Percentiles rank a stretch among this genome's conserved stretches.
These are phyloP conservation scores for Falco biarmicus DNA, from an alignment of 2,797 vertebrate species.

Conservation along the genomic window DNA sequence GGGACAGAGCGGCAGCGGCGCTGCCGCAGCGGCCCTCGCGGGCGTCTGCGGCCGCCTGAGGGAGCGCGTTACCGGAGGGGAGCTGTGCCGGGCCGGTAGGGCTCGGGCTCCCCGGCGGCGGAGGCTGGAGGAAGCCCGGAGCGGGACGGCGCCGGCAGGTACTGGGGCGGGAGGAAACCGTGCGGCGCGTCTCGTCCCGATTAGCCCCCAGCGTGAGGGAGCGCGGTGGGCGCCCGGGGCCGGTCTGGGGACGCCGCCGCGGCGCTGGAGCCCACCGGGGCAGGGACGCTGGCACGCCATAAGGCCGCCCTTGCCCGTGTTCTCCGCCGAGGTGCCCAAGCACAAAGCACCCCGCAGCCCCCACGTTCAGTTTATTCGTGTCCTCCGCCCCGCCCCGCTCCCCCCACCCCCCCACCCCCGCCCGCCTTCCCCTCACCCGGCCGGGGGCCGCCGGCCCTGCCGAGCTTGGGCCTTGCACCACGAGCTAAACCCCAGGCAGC, in stretches of 20 bases:
- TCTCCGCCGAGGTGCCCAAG: background rate
- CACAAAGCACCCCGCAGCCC: background rate
- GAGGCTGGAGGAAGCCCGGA: background rate
- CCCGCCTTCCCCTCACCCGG: background rate
- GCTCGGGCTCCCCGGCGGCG: background rate
- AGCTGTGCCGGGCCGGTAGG: background rate
- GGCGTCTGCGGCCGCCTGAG: too few relatives aligned
- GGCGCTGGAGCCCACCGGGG: too few relatives aligned
- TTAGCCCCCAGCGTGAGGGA: background rate
- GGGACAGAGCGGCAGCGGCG: constrained; percentile 65
- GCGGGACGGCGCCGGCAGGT: background rate
- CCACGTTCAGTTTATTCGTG: background rate
- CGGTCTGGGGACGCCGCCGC: background rate
- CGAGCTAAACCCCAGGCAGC: too few relatives aligned
- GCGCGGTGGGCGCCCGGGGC: background rate
- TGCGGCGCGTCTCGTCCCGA: background rate
- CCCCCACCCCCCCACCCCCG: too few relatives aligned
- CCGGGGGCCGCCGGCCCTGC: too few relatives aligned
- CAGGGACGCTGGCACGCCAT: too few relatives aligned
- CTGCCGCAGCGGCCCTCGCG: background rate
- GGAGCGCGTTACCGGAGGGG: too few relatives aligned
- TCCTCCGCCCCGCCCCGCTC: background rate
- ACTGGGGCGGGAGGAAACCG: background rate
- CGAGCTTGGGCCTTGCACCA: too few relatives aligned
- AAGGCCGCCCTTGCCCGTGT: background rate